Evolutionary conservation across 2,797 vertebrate species (phyloP).

Genomic region (Vespertilio murinus): DNA sequence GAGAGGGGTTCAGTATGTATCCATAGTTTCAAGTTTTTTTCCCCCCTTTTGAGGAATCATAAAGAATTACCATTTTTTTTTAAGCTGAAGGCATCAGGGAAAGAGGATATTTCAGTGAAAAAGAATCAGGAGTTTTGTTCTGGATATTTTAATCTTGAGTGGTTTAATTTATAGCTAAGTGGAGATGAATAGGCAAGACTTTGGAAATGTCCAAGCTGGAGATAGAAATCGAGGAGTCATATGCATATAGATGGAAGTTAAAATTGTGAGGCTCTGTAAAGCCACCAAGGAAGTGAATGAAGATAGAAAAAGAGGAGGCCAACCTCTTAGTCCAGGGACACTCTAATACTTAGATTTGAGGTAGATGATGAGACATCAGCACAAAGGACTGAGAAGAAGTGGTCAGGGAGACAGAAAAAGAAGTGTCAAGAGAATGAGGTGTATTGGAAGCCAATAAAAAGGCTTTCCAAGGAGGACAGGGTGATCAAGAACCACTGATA

Average conservation of each 20-base stretch:
- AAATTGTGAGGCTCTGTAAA: neutral
- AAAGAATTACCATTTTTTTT: neutral
- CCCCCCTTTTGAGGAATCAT: neutral
- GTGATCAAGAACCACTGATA: neutral
- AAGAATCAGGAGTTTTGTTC: neutral
- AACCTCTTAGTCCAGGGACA: neutral
- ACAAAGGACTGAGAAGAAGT: neutral
- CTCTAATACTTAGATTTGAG: neutral
- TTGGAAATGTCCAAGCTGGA: neutral
- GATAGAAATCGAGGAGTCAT: neutral
- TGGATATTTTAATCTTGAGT: neutral
- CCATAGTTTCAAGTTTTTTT: neutral
- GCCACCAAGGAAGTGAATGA: neutral
- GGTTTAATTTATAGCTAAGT: neutral
- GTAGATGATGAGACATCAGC: neutral
- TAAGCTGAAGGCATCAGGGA: neutral
- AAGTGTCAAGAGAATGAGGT: neutral
- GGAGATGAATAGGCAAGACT: slow-evolving; percentile 9
- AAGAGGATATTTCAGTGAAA: neutral
- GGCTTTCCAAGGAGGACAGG: neutral
- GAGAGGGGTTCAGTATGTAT: neutral
- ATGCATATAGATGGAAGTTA: neutral
- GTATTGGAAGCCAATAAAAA: neutral
- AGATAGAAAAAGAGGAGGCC: neutral
- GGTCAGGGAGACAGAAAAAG: neutral